phyloP scores from a whole-genome alignment of 2,888 invertebrate species.

The Phymatocera aterrima region DNA sequence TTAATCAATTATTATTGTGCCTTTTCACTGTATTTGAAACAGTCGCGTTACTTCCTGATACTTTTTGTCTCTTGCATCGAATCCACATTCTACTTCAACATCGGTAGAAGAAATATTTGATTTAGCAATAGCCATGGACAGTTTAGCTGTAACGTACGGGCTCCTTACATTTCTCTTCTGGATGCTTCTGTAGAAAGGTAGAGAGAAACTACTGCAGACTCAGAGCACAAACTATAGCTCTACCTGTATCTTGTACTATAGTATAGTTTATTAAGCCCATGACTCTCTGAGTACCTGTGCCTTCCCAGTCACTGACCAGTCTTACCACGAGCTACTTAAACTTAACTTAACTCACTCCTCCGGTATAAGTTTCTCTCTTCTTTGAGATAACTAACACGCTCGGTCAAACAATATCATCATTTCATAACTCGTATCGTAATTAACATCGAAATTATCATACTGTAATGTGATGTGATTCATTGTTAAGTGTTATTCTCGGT shows the following conservation, averaged over 20 bases:
- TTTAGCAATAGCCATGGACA: conserved; percentile 33
- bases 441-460: neutral
- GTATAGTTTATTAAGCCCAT: conserved; percentile 44
- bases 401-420: conserved; percentile 7
- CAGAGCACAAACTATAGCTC: conserved; percentile 26
- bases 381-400: conserved; percentile 8
- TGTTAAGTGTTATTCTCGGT: conserved; percentile 6
- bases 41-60: neutral
- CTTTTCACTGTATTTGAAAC: neutral
- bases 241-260: neutral
- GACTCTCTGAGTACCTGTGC: conserved; percentile 57
- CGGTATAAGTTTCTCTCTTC: conserved; percentile 19
- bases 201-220: conserved; percentile 45
- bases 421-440: neutral
- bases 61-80: neutral
- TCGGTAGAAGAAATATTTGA: conserved; percentile 7
- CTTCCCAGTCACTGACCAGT: conserved; percentile 70
- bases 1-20: neutral
- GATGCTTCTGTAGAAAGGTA: conserved; percentile 58
- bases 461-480: conserved; percentile 17
- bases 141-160: conserved; percentile 37
- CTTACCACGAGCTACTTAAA: conserved; percentile 58
- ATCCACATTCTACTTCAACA: neutral
- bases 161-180: conserved; percentile 54
- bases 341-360: conserved; percentile 46